Percentiles rank a stretch among this genome's conserved stretches.
These are phyloP conservation scores for Conopomorpha cramerella DNA, from an alignment of 1,140 invertebrate species.

Conservation along the genomic window DNA sequence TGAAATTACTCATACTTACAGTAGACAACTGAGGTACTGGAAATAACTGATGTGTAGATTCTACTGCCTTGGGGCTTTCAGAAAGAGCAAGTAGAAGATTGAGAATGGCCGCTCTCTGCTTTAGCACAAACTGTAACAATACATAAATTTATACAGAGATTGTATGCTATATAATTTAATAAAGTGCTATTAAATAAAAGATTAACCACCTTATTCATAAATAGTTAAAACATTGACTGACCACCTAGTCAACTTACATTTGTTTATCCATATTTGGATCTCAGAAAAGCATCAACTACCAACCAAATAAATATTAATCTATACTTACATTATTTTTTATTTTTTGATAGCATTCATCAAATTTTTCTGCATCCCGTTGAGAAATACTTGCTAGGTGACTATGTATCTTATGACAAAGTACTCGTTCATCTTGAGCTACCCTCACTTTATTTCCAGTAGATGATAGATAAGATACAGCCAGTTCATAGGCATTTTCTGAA, in stretches of 20 bases:
- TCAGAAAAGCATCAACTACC: too few species aligned
- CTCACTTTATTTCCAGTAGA: conserved; percentile 27
- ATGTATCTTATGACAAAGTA: conserved; percentile 47
- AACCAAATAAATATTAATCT: background rate
- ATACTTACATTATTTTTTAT: conserved; percentile 45
- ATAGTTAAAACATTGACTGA: background rate
- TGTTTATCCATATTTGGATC: too few species aligned
- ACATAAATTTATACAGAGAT: background rate
- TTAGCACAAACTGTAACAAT: conserved; percentile 39
- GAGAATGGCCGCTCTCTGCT: conserved; percentile 36
- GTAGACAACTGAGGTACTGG: conserved; percentile 28
- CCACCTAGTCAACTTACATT: background rate
- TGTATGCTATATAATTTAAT: background rate
- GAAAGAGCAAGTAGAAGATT: conserved; percentile 31
- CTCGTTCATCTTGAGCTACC: conserved; percentile 27
- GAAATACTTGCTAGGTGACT: conserved; percentile 26
- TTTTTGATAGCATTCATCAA: conserved; percentile 49
- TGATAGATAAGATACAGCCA: conserved; percentile 47
- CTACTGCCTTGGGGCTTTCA: conserved; percentile 21
- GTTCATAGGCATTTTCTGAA: conserved; percentile 49
- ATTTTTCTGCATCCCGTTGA: conserved; percentile 43
- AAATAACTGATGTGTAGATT: conserved; percentile 39
- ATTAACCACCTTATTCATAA: background rate
- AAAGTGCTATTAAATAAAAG: background rate
- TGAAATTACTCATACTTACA: conserved; percentile 20